phyloP scores from a whole-genome alignment of 2,797 vertebrate genomes.

The Scarus forsteni region DNA sequence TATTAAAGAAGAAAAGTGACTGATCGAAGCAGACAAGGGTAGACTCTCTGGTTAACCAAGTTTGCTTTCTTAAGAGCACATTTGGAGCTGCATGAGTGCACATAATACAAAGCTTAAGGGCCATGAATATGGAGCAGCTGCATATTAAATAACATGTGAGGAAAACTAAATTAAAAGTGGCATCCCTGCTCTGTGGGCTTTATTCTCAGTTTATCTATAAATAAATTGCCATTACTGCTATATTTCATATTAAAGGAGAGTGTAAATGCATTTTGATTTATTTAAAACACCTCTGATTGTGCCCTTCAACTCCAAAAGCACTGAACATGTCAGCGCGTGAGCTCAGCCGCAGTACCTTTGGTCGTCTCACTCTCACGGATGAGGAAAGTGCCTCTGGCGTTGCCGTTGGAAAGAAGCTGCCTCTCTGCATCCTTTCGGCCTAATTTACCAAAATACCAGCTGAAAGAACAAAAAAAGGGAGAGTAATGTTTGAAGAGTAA shows the following conservation, averaged over 20 bases:
- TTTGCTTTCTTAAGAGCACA: background rate
- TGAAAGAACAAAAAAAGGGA: constrained; percentile 60
- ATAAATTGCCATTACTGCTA: constrained; percentile 4
- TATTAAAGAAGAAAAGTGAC: background rate
- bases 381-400: constrained; percentile 98
- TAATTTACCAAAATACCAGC: constrained; percentile 99
- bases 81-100: constrained; percentile 2
- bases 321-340: constrained; percentile 5
- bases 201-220: constrained; percentile 1
- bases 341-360: constrained; percentile 88
- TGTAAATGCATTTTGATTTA: constrained; percentile 11
- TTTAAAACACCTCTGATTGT: constrained; percentile 19
- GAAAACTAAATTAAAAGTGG: constrained; percentile 1
- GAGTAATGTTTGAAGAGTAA: constrained; percentile 1
- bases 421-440: constrained; percentile 98
- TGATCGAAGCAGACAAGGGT: background rate
- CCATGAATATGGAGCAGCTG: constrained; percentile 22
- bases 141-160: background rate
- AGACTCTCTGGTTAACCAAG: background rate
- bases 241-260: background rate
- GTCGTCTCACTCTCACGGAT: constrained; percentile 99
- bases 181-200: background rate
- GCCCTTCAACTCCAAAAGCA: constrained; percentile 22
- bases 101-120: constrained; percentile 9
- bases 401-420: constrained; percentile 96